Evolutionary conservation across 2,113 vertebrate species (phyloP), one percentile per base, ranked within the genome.

Genomic region (Leptodactylus fuscus): DNA sequence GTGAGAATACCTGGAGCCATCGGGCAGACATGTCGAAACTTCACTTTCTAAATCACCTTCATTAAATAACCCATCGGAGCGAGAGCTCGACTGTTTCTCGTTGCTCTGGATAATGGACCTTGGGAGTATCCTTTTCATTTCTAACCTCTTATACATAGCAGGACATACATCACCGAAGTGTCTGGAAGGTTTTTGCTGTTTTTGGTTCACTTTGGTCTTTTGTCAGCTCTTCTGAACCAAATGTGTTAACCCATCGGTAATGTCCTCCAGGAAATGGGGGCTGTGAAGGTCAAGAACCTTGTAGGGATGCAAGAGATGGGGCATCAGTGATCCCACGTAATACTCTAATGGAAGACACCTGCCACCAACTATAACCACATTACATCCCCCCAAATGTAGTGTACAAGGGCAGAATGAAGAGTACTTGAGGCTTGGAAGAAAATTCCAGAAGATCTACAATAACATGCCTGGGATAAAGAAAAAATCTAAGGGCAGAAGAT

Each of bases 1-100:
- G 24, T n/a, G 13, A 36, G 10, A 82, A 71, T 55, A 20, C 55
- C 5, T 12, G 29, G 34, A 38, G 67, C 34, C 65, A 41, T 53
- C 29, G 27, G 32, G 27, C 62, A 11, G 80, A 44, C 80, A 70
- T 49, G 67, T 12, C 27, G 9, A 82, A 18, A 71, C 22, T 53
- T 82, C 81, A 82, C 81, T 24, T 82, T 55, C 55, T 82, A 82
- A 82, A 82, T 71, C 81, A 82, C 15, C 27, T 82, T 82, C 71
- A 82, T 82, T 71, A 71, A 82, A 81, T 20, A 15, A 44, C 12
- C 62, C 62, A 29, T 70, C 80, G 27, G 16, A 70, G 65, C 62
- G 80, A 70, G 22, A 71, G 48, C 20, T 3, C 5, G 7, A 65
- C 27, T 22, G 38, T 15, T 2, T 27, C 20, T 71, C 46, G 15